Conservation (phyloP, 2,888 invertebrate genomes). For the Heliconius cydno region DNA sequence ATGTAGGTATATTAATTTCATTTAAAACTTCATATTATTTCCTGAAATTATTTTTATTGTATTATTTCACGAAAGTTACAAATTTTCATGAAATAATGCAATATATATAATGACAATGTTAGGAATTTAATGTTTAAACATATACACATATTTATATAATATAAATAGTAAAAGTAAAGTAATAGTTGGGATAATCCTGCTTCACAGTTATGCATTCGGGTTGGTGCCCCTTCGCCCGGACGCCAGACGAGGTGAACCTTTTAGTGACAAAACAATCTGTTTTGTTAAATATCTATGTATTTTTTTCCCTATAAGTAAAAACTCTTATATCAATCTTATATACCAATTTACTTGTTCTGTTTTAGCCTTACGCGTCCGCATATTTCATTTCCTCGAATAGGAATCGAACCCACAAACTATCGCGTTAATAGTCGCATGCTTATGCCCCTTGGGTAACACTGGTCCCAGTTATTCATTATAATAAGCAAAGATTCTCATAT, state of each 20-base stretch:
- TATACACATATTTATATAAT: background rate
- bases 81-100: too few species aligned
- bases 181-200: conserved; percentile 6
- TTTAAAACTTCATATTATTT: background rate
- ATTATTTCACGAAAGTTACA: background rate
- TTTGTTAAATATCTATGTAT: background rate
- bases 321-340: too few species aligned
- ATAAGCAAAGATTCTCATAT: too few species aligned
- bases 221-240: conserved; percentile 51
- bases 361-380: too few species aligned
- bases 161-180: background rate
- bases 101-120: too few species aligned
- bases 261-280: conserved; percentile 24
- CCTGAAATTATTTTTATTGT: background rate
- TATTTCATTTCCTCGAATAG: too few species aligned
- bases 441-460: background rate
- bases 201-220: conserved; percentile 38
- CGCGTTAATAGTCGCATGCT: background rate
- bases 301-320: background rate
- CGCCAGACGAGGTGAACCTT: conserved; percentile 46
- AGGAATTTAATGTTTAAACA: too few species aligned
- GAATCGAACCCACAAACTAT: too few species aligned
- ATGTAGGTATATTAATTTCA: background rate
- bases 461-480: background rate
- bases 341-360: too few species aligned